A percentile compares a stretch with the other conserved stretches of the same genome.
Evolutionary conservation across 2,113 vertebrate genomes (phyloP).

Genomic region (Craseonycteris thonglongyai): DNA sequence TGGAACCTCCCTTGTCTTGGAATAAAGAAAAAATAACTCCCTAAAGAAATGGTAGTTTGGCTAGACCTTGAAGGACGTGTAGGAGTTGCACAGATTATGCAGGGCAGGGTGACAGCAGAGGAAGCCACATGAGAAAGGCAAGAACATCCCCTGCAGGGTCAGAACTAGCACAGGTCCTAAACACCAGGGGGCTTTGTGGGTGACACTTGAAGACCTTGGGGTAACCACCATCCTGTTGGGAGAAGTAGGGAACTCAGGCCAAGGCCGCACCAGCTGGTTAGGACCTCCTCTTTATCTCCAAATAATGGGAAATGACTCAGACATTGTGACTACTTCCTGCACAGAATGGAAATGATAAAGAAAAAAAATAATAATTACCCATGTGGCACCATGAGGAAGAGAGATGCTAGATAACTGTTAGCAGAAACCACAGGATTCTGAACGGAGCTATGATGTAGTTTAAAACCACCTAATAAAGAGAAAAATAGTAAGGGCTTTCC

Average conservation of each 20-base stretch:
- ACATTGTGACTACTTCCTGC: not conserved
- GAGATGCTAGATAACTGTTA: not conserved
- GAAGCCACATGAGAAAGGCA: not conserved
- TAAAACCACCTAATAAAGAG: not conserved
- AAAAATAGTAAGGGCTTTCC: not conserved
- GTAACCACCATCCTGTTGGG: rapidly evolving
- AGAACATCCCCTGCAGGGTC: not conserved
- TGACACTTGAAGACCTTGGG: not conserved
- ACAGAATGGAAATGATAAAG: not conserved
- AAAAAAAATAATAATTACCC: not conserved
- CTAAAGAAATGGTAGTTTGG: not conserved
- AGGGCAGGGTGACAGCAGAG: not conserved
- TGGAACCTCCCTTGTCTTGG: not conserved
- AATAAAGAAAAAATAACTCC: not conserved
- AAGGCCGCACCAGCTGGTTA: rapidly evolving
- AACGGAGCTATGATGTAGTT: not conserved
- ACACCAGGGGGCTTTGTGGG: not conserved
- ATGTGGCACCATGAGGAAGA: not conserved
- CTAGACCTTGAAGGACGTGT: too few relatives aligned
- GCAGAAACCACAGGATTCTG: not conserved
- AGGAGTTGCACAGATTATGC: not conserved
- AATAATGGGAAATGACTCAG: not conserved
- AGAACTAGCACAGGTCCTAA: too few relatives aligned
- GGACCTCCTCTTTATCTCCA: not conserved
- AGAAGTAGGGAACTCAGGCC: not conserved